Evolutionary conservation across 2,888 invertebrate genomes (phyloP).

Genomic region (Drosophila paramelanica): DNA sequence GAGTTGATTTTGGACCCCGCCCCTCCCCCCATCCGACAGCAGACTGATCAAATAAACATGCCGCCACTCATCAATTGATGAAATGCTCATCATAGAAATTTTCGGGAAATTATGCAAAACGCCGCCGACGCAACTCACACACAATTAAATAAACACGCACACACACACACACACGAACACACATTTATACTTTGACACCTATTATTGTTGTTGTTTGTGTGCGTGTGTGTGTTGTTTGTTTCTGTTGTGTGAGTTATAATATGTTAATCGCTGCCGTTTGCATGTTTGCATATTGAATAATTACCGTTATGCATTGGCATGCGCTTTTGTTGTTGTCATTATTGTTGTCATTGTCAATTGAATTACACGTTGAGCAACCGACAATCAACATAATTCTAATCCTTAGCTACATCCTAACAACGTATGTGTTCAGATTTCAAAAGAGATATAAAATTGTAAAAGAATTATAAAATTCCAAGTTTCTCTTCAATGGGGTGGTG

Average conservation of each 20-base stretch:
- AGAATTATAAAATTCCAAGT: too few species aligned
- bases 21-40: neutral
- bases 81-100: conserved; percentile 69
- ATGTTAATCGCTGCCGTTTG: conserved; percentile 80
- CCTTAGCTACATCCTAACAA: too few species aligned
- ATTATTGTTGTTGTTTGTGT: conserved; percentile 27
- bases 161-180: conserved; percentile 9
- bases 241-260: conserved; percentile 70
- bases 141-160: conserved; percentile 20
- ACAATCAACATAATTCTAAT: too few species aligned
- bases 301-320: conserved; percentile 65
- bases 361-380: conserved; percentile 2
- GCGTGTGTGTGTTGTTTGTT: conserved; percentile 44
- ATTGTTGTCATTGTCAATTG: conserved; percentile 17
- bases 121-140: conserved; percentile 38
- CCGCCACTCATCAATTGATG: conserved; percentile 52
- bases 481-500: too few species aligned
- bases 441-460: too few species aligned
- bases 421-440: too few species aligned
- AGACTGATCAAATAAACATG: conserved; percentile 37
- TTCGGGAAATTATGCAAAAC: conserved; percentile 74
- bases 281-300: conserved; percentile 78
- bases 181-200: conserved; percentile 62
- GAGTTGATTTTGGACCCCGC: conserved; percentile 11
- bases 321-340: conserved; percentile 18